Evolutionary conservation across 1,140 invertebrate species (phyloP), one percentile per base, ranked within the genome.

Genomic region (Vollenhovia emeryi): DNA sequence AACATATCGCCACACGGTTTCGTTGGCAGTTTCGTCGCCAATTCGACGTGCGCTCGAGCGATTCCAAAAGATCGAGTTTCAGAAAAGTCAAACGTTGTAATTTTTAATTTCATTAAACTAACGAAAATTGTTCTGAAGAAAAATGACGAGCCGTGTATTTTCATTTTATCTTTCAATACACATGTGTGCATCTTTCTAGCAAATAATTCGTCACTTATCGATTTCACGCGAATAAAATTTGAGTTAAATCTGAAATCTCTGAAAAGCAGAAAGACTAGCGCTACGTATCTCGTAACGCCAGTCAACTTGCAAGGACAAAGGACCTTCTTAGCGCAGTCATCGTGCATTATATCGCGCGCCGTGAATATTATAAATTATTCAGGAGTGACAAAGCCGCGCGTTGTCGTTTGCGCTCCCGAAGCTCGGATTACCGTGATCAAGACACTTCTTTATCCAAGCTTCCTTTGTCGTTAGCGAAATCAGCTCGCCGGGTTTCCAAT

Each of bases 401-500:
- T 24, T 45, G 21, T 82, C 36, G 7, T 43, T 57, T 43, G 24
- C 21, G 48, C 66, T 15, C 27, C 24, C 33, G 36, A 82, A 59
- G n/a, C 50, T 71, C 48, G 66, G 33, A 73, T 68, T 82, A 82
- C 18, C 27, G 24, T 24, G 52, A 30, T n/a, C 15, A 4, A 40
- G 64, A 30, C 64, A 50, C n/a, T 57, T 57, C 50, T 71, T 82
- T 73, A 57, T 82, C 55, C 50, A 45, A 73, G 73, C 62, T 69
- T 84, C 18, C 55, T 76, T 87, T 76, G 62, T 24, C 69, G 30
- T 30, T 68, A n/a, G 6, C 18, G 7, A 73, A 73, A 85, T 52
- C 45, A 43, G 5, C 27, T 40, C 59, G n/a, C 24, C 24, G 11
- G 59, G 62, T 84, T 89, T 86, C 71, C 71, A 84, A 89, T 89